These are phyloP conservation scores for Latheticus oryzae DNA, from an alignment of 2,888 invertebrate species.

Conservation along the genomic window DNA sequence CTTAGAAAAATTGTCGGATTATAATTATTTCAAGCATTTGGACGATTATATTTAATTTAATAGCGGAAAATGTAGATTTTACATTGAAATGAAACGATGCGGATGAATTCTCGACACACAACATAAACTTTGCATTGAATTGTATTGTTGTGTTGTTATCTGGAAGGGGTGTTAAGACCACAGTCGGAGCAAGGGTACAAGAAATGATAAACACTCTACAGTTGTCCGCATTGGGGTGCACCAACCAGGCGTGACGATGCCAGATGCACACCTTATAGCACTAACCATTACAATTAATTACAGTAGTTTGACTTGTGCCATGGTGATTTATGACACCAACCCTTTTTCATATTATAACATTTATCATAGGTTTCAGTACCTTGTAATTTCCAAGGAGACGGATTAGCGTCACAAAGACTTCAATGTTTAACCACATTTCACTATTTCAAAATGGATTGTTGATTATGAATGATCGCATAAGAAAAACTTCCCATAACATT, in stretches of 20 bases:
- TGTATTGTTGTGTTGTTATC: constrained; percentile 46
- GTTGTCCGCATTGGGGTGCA: constrained; percentile 41
- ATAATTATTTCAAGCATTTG: constrained; percentile 36
- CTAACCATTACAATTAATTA: constrained; percentile 55
- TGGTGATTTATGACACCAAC: constrained; percentile 54
- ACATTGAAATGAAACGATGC: constrained; percentile 48
- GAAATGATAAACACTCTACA: constrained; percentile 45
- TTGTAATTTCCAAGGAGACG: constrained; percentile 10
- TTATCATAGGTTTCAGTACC: constrained; percentile 32
- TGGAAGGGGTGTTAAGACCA: constrained; percentile 51
- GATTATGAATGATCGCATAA: too few species aligned
- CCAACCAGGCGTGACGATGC: constrained; percentile 52
- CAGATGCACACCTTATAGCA: constrained; percentile 55
- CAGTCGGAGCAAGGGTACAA: constrained; percentile 43
- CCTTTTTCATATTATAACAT: constrained; percentile 39
- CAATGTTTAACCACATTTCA: too few species aligned
- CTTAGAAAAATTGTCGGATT: constrained; percentile 9
- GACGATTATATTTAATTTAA: constrained; percentile 30
- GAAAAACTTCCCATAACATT: too few species aligned
- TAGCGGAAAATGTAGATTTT: constrained; percentile 44
- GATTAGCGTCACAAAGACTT: too few species aligned
- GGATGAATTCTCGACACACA: constrained; percentile 52
- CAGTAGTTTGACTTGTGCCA: constrained; percentile 51
- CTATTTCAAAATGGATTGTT: too few species aligned
- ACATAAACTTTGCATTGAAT: constrained; percentile 54